Conservation (phyloP, 1,140 invertebrate species). For the Paraescarpia echinospica region DNA sequence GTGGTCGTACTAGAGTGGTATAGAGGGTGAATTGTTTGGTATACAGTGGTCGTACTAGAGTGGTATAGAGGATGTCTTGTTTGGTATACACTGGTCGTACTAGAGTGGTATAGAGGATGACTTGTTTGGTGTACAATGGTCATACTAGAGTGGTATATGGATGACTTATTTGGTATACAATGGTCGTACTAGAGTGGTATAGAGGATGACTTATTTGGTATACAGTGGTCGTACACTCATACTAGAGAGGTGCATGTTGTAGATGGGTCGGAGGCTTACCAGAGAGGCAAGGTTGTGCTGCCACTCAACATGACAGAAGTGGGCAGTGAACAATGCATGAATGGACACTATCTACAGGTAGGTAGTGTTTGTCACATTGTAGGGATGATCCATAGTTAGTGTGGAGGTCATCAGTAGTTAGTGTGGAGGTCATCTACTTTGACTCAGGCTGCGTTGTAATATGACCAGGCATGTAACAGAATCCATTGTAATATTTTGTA, state of each 20-base stretch:
- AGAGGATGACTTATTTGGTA: too few relatives aligned
- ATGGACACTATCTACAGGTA: conserved; percentile 48
- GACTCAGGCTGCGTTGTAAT: neutral
- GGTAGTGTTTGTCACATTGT: neutral
- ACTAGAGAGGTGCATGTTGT: conserved; percentile 27
- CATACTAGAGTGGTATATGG: too few relatives aligned
- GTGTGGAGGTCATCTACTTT: neutral
- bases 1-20: too few relatives aligned
- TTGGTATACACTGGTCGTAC: too few relatives aligned
- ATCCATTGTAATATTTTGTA: neutral
- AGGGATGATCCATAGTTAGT: neutral
- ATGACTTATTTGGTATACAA: too few relatives aligned
- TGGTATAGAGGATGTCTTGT: too few relatives aligned
- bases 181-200: neutral
- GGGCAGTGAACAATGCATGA: conserved; percentile 63
- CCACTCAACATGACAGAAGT: conserved; percentile 75
- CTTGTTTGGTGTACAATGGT: too few relatives aligned
- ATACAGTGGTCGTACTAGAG: too few relatives aligned
- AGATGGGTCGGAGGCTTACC: conserved; percentile 68
- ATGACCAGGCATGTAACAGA: neutral
- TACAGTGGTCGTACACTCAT: neutral
- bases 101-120: too few relatives aligned
- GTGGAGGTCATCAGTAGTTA: neutral
- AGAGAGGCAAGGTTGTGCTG: conserved; percentile 64
- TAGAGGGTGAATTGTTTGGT: too few relatives aligned